Percentiles rank a stretch among this genome's conserved stretches.
Evolutionary conservation across 2,113 vertebrate genomes (phyloP).

Genomic region (Triplophysa rosa): DNA sequence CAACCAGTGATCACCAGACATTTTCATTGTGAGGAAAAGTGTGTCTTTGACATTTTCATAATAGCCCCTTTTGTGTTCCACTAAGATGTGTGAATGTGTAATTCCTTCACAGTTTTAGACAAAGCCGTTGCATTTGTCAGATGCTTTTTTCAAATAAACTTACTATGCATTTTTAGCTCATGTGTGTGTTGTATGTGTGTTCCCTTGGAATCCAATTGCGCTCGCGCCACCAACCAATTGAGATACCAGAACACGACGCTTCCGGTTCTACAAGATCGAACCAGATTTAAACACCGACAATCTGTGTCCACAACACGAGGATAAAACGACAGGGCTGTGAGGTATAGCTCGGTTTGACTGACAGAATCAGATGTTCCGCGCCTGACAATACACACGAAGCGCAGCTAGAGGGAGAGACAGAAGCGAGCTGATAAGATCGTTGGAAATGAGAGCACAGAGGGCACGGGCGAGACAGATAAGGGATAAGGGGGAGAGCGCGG

Average conservation of each 20-base stretch:
- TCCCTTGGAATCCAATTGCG: too few species aligned
- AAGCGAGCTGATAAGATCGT: conserved; percentile 22
- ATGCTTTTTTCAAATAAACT: too few species aligned
- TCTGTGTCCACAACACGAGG: neutral
- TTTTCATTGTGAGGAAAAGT: too few species aligned
- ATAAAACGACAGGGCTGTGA: conserved; percentile 13
- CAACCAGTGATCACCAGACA: too few species aligned
- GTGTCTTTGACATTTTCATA: too few species aligned
- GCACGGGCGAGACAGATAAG: conserved; percentile 28
- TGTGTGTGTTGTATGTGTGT: too few species aligned
- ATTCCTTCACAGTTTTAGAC: too few species aligned
- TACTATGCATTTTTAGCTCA: too few species aligned
- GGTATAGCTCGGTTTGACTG: conserved; percentile 21
- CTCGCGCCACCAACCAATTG: too few species aligned
- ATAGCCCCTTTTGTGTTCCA: too few species aligned
- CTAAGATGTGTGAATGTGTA: too few species aligned
- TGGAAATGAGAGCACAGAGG: neutral
- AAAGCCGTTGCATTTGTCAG: too few species aligned
- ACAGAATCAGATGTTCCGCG: conserved; percentile 18
- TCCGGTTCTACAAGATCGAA: conserved; percentile 6
- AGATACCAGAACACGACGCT: neutral
- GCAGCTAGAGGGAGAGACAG: conserved; percentile 24
- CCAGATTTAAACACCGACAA: conserved; percentile 7
- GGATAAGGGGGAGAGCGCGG: conserved; percentile 11
- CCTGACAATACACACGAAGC: conserved; percentile 15